Percentiles rank a stretch among this genome's conserved stretches.
These are phyloP conservation scores for Zapornia atra DNA, from an alignment of 2,113 vertebrate species.

Conservation along the genomic window DNA sequence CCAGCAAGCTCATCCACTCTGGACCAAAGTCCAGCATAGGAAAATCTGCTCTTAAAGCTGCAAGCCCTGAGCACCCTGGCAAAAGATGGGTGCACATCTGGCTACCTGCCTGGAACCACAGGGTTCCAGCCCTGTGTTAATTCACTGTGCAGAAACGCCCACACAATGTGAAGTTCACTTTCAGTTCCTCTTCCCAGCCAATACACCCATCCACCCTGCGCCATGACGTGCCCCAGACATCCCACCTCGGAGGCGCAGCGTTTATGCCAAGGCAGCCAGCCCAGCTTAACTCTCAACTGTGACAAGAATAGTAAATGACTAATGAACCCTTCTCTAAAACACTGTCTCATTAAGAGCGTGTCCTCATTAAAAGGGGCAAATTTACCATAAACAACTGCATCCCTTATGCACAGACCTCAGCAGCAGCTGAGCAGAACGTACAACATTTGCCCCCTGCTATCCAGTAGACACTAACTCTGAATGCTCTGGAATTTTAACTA, in stretches of 20 bases:
- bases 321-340: conserved; percentile 34
- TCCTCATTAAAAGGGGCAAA: conserved; percentile 42
- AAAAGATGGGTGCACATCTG: not conserved
- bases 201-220: not conserved
- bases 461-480: not conserved
- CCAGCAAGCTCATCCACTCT: not conserved
- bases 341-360: conserved; percentile 32
- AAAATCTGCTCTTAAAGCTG: not conserved
- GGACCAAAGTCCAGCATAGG: not conserved
- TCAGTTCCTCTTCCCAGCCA: not conserved
- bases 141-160: not conserved
- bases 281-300: conserved; percentile 13
- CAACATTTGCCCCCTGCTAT: not conserved
- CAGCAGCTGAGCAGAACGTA: not conserved
- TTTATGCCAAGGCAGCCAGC: not conserved
- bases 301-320: conserved; percentile 49
- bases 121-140: fast-evolving
- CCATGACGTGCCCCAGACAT: not conserved
- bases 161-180: not conserved
- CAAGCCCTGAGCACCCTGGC: fast-evolving
- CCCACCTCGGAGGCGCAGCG: not conserved
- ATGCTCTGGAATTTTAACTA: not conserved
- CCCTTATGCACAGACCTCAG: not conserved
- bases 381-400: conserved; percentile 43
- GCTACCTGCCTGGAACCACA: no score